phyloP scores from a whole-genome alignment of 2,797 vertebrate species.

The Acanthis flammea region DNA sequence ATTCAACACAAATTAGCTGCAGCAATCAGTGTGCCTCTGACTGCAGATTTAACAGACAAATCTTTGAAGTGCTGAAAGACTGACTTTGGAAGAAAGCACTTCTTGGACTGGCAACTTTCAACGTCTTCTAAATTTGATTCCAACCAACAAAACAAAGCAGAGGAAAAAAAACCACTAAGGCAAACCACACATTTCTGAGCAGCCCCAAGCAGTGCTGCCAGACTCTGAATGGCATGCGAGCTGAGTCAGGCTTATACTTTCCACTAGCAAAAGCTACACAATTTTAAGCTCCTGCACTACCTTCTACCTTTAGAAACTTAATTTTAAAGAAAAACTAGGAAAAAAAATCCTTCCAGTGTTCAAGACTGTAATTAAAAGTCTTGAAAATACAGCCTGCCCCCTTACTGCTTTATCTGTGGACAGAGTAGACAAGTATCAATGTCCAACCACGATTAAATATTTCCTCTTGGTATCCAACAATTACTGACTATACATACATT shows the following conservation, averaged over 20 bases:
- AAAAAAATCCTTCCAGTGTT: neutral
- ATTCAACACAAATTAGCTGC: neutral
- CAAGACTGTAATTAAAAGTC: neutral
- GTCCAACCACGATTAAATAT: constrained; percentile 3
- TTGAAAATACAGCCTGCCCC: neutral
- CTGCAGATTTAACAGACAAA: neutral
- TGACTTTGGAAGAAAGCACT: constrained; percentile 7
- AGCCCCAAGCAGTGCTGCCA: constrained; percentile 55
- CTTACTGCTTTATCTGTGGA: neutral
- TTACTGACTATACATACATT: neutral
- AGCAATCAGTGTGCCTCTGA: neutral
- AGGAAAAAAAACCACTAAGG: constrained; percentile 39
- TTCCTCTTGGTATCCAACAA: constrained; percentile 9
- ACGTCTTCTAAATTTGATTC: constrained; percentile 55
- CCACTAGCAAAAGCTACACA: neutral
- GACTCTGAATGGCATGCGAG: constrained; percentile 7
- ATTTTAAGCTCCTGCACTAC: neutral
- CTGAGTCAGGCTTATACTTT: constrained; percentile 62
- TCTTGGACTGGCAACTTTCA: constrained; percentile 39
- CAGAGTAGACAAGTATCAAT: constrained; percentile 10
- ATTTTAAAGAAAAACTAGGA: neutral
- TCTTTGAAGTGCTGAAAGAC: constrained; percentile 43
- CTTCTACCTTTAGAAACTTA: neutral
- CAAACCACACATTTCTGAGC: constrained; percentile 63
- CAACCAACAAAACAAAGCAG: constrained; percentile 49